Evolutionary conservation across 2,888 invertebrate species (phyloP).

Genomic region (Panorpa germanica): DNA sequence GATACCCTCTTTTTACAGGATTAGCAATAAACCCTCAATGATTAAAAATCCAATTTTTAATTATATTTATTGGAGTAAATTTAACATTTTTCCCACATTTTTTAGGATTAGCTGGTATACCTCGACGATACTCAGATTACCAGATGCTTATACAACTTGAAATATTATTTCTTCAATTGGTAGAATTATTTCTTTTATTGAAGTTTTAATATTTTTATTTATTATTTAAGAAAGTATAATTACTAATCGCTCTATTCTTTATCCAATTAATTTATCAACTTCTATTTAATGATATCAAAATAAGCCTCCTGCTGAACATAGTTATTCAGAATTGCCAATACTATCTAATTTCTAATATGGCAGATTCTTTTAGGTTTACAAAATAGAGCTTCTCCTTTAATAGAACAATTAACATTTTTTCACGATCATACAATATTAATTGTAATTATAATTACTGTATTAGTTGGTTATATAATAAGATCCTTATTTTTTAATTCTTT

Average conservation of each 20-base stretch:
- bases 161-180: constrained; percentile 49
- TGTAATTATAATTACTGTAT: constrained; percentile 36
- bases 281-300: constrained; percentile 43
- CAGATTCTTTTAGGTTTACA: constrained; percentile 34
- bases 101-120: constrained; percentile 47
- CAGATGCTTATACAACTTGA: constrained; percentile 43
- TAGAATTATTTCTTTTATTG: constrained; percentile 38
- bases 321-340: constrained; percentile 35
- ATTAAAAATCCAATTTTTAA: constrained; percentile 48
- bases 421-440: constrained; percentile 41
- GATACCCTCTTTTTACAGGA: constrained; percentile 49
- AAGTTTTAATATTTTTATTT: constrained; percentile 35
- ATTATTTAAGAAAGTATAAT: constrained; percentile 41
- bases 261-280: constrained; percentile 27
- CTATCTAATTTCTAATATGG: constrained; percentile 41
- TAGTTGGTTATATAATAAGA: constrained; percentile 35
- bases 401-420: constrained; percentile 46
- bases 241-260: constrained; percentile 29
- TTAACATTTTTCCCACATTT: constrained; percentile 69
- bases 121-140: constrained; percentile 58
- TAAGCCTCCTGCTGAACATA: constrained; percentile 35
- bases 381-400: constrained; percentile 39
- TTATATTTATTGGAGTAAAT: constrained; percentile 60
- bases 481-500: constrained; percentile 34
- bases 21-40: constrained; percentile 33